These are phyloP conservation scores for Melanerpes aurifrons DNA, from an alignment of 2,113 vertebrate species.

Conservation along the genomic window DNA sequence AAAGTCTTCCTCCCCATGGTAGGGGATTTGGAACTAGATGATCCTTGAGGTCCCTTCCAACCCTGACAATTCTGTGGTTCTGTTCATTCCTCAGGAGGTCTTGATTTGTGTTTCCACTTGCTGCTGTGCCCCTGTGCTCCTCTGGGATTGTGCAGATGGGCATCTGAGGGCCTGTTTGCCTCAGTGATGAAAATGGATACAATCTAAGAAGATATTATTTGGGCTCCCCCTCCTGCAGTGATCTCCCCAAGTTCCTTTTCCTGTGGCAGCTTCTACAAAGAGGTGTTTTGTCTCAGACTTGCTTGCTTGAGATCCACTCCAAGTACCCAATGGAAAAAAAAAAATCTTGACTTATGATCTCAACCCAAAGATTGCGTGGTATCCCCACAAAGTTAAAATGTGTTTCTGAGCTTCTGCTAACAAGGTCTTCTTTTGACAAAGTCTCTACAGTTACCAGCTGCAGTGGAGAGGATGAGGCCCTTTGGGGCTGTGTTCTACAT, in stretches of 20 bases:
- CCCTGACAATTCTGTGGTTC: too few relatives aligned
- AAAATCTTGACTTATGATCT: not conserved
- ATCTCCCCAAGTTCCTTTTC: not conserved
- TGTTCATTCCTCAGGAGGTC: not conserved
- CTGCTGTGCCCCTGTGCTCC: not conserved
- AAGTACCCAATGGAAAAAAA: not conserved
- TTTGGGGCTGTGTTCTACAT: not conserved
- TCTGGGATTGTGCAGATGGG: not conserved
- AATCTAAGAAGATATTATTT: not conserved
- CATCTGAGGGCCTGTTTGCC: not conserved
- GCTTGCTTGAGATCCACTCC: not conserved
- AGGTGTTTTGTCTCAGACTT: not conserved
- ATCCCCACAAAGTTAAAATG: not conserved
- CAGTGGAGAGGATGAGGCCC: not conserved
- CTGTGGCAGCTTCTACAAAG: not conserved
- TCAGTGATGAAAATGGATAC: not conserved
- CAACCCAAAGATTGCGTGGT: not conserved
- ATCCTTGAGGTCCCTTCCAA: too few relatives aligned
- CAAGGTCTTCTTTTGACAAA: not conserved
- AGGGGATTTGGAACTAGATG: too few relatives aligned
- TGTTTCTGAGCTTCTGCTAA: not conserved
- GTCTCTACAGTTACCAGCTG: not conserved
- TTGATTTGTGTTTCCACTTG: not conserved
- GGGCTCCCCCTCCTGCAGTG: not conserved
- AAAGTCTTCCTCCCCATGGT: too few relatives aligned